phyloP scores from a whole-genome alignment of 2,113 vertebrate genomes.

The Corythornis madagascariensis region DNA sequence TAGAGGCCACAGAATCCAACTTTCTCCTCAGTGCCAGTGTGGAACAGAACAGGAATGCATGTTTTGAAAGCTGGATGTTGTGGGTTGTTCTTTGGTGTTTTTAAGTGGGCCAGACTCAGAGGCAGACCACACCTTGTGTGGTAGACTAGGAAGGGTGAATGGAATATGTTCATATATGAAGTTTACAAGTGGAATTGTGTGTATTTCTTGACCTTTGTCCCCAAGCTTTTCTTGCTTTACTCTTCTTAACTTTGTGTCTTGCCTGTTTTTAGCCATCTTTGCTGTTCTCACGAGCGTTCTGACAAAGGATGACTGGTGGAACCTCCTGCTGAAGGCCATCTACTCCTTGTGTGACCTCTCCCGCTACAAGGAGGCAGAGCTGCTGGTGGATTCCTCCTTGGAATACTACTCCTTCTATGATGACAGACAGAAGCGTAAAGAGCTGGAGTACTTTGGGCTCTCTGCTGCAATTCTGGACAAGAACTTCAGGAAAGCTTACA shows the following conservation, averaged over 20 bases:
- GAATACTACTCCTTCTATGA: conserved; percentile 98
- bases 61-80: not conserved
- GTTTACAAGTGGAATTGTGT: not conserved
- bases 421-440: conserved; percentile 89
- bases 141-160: not conserved
- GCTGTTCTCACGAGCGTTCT: conserved; percentile 88
- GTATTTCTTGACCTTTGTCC: not conserved
- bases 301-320: conserved; percentile 97
- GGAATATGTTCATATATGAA: not conserved
- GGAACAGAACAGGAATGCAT: not conserved
- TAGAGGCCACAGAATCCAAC: not conserved
- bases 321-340: conserved; percentile 88
- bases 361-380: conserved; percentile 90
- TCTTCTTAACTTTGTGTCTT: not conserved
- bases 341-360: conserved; percentile 85
- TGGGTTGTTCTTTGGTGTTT: not conserved
- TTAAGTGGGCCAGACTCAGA: not conserved
- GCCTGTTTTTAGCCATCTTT: conserved; percentile 76
- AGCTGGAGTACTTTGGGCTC: conserved; percentile 94
- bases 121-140: not conserved
- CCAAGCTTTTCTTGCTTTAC: not conserved
- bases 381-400: conserved; percentile 93
- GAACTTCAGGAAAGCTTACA: conserved; percentile 93
- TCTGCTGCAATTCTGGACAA: conserved; percentile 92
- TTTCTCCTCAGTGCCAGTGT: not conserved